Percentiles rank a stretch among this genome's conserved stretches.
Evolutionary conservation across 2,888 invertebrate species (phyloP).

Genomic region (Antitype chi): DNA sequence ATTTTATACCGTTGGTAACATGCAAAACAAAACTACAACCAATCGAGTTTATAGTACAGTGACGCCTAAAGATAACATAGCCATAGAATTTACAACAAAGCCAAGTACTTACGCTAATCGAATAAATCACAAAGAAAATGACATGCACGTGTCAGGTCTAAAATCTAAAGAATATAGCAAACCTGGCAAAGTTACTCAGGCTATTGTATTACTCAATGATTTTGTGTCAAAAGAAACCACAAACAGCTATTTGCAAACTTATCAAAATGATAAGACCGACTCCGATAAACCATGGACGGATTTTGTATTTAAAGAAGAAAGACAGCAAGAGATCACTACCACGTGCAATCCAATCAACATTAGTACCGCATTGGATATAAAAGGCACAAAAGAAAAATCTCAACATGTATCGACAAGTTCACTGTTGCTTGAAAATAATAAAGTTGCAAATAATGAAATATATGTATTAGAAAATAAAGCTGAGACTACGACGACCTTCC

Average conservation of each 20-base stretch:
- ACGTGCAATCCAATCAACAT: neutral
- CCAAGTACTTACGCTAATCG: neutral
- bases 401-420: neutral
- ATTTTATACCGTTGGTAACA: neutral
- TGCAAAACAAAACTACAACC: slow-evolving; percentile 8
- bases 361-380: neutral
- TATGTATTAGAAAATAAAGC: neutral
- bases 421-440: neutral
- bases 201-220: slow-evolving; percentile 55
- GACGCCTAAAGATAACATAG: neutral
- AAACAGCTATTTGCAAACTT: slow-evolving; percentile 18
- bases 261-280: slow-evolving; percentile 7
- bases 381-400: neutral
- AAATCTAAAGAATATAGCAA: slow-evolving; percentile 38
- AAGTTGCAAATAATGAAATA: neutral
- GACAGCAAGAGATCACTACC: neutral
- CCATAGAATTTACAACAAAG: neutral
- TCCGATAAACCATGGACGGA: neutral
- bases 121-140: slow-evolving; percentile 32
- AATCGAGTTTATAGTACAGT: neutral
- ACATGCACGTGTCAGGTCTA: slow-evolving; percentile 4
- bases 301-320: neutral
- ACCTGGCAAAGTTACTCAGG: slow-evolving; percentile 58
- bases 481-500: neutral
- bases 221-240: slow-evolving; percentile 65